phyloP scores from a whole-genome alignment of 53 echinoderm and acorn worm species.

The Temnopleurus reevesii region DNA sequence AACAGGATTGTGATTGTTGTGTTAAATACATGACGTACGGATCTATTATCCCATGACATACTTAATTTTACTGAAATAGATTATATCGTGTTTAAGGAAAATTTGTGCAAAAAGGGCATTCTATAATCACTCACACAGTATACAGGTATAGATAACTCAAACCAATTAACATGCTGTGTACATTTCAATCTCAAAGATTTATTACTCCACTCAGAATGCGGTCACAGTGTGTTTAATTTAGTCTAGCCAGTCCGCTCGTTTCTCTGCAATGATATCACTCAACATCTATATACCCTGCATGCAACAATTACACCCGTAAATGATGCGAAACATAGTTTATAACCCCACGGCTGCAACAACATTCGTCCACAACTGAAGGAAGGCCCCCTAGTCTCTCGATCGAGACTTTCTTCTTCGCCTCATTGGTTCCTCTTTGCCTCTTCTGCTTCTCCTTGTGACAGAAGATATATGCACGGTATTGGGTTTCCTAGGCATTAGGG shows the following conservation, averaged over 20 bases:
- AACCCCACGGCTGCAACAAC: slow-evolving; percentile 34
- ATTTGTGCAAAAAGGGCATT: too few species aligned
- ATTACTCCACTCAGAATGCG: not conserved
- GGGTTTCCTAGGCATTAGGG: slow-evolving; percentile 5
- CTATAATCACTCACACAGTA: too few species aligned
- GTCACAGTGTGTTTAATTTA: not conserved
- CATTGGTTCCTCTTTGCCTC: too few species aligned
- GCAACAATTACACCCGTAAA: slow-evolving; percentile 36
- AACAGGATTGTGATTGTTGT: too few species aligned
- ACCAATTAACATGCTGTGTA: too few species aligned
- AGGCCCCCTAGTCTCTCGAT: not conserved
- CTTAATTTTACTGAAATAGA: too few species aligned
- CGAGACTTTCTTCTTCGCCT: not conserved
- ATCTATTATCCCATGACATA: too few species aligned
- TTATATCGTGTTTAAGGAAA: too few species aligned
- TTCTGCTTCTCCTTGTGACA: too few species aligned
- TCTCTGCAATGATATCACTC: not conserved
- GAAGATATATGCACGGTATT: not conserved
- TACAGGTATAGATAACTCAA: too few species aligned
- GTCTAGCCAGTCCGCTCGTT: not conserved
- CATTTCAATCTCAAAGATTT: not conserved
- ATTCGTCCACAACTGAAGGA: not conserved
- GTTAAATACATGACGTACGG: too few species aligned
- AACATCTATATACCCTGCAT: not conserved
- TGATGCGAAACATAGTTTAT: slow-evolving; percentile 36